Base-by-base conservation (phyloP, 2,113 vertebrate species). In the Eublepharis macularius region DNA sequence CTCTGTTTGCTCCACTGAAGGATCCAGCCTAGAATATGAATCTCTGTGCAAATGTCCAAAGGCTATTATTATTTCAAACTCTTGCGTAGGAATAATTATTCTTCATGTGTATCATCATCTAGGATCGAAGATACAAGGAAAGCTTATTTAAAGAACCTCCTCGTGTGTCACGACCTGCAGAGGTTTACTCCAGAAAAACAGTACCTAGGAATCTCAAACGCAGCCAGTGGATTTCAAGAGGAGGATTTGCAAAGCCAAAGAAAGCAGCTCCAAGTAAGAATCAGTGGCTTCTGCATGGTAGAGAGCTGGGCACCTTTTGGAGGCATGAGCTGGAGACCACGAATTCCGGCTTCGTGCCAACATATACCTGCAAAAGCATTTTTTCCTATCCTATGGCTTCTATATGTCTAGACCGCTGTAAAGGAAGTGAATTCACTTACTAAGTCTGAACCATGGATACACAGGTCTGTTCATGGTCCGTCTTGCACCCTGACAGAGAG, bases 51-150 rank as follows among this genome's bases (percentile, higher is more conserved):
- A 2, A 85, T 80, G n/a, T 84, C 86, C 84, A 92, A 76, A 84
- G 87, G 45, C 76, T 75, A 4, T 77, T 82, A 90, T 82, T 87
- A 34, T 90, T 87, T 75, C 49, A 49, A 70, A 51, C 87, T 82
- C 0, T 87, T 84, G 76, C 47, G 68, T 81, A 88, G 82, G 81
- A 81, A 88, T 95, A 90, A 90, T 88, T 94, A 82, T 93, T 94
- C 87, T 93, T 80, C 86, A 88, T 95, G 86, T 93, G 88, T 90
- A 24, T 95, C 91, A 90, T 87, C 85, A 92, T 93, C 66, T 93
- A 99, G 98, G 97, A 98, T 95, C 96, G 92, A 90, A 94, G 96
- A 91, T 96, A 97, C 95, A 95, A 96, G 92, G 97, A 98, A 92
- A 95, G 96, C 70, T 80, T 97, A 87, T 94, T 96, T 80, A 94